These are phyloP conservation scores for Calyptomena viridis DNA, from an alignment of 2,113 vertebrate species.

Conservation along the genomic window DNA sequence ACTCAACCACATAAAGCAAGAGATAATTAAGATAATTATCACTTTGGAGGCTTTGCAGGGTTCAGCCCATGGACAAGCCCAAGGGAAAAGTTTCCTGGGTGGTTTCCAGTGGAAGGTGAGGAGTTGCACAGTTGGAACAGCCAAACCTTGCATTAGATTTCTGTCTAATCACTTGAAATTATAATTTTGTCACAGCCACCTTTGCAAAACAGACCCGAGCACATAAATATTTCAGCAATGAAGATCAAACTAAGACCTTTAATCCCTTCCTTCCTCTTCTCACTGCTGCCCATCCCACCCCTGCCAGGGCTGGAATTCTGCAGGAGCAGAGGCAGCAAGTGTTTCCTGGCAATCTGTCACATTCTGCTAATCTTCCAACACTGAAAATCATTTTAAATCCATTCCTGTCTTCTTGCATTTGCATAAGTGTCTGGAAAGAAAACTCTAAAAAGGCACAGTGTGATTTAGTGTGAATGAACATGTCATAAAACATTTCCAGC, in stretches of 20 bases:
- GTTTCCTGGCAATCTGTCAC: slow-evolving; percentile 36
- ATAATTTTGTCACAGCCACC: neutral
- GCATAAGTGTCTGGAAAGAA: slow-evolving; percentile 53
- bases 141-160: neutral
- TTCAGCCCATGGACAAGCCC: neutral
- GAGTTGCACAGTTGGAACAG: neutral
- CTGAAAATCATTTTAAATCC: slow-evolving; percentile 66
- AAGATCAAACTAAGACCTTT: slow-evolving; percentile 34
- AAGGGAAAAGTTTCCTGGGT: neutral
- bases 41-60: neutral
- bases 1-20: neutral
- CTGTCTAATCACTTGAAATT: neutral
- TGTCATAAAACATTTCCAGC: slow-evolving; percentile 66
- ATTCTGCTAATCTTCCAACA: slow-evolving; percentile 58
- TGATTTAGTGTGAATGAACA: slow-evolving; percentile 72
- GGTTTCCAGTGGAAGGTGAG: neutral
- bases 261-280: neutral
- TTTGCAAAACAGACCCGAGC: neutral
- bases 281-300: neutral
- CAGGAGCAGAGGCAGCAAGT: neutral
- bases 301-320: neutral
- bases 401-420: slow-evolving; percentile 69
- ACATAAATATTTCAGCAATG: neutral
- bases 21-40: neutral
- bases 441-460: slow-evolving; percentile 50